A percentile compares a stretch with the other conserved stretches of the same genome.
These are phyloP conservation scores for Littorina saxatilis DNA, from an alignment of 1,140 invertebrate species.

Conservation along the genomic window DNA sequence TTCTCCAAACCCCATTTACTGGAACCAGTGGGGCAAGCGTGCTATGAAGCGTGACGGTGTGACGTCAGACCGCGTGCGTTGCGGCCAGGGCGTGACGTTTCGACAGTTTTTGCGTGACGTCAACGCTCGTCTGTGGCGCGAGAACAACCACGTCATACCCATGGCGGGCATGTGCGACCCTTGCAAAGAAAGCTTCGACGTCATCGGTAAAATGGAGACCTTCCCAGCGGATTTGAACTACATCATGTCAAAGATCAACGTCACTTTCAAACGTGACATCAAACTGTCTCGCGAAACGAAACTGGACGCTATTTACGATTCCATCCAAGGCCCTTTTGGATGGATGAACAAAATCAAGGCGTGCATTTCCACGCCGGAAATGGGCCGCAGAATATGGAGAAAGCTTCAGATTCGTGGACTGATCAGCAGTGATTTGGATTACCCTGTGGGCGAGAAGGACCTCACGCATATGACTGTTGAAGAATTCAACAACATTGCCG, in stretches of 20 bases:
- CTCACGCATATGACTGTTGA: neutral
- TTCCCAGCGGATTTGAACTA: constrained; percentile 7
- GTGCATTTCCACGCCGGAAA: constrained; percentile 10
- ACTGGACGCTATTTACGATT: constrained; percentile 15
- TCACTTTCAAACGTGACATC: neutral
- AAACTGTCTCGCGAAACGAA: neutral
- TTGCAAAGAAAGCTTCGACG: neutral
- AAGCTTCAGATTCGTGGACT: constrained; percentile 32
- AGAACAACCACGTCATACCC: constrained; percentile 3
- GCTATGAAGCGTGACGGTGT: neutral
- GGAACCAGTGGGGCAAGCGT: constrained; percentile 10
- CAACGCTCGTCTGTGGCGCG: neutral
- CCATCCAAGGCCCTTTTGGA: constrained; percentile 23
- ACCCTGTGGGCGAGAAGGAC: neutral
- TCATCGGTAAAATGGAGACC: constrained; percentile 31
- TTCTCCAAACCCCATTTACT: constrained; percentile 7
- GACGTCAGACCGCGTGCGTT: neutral
- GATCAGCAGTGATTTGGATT: constrained; percentile 8
- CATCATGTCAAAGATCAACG: neutral
- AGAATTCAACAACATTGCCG: neutral
- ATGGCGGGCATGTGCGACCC: constrained; percentile 5
- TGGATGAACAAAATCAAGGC: neutral
- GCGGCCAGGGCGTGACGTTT: constrained; percentile 19
- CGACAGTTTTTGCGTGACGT: constrained; percentile 31
- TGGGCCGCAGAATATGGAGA: constrained; percentile 24